These are phyloP conservation scores for Mastomys coucha DNA, from an alignment of 2,113 vertebrate species.

Conservation along the genomic window DNA sequence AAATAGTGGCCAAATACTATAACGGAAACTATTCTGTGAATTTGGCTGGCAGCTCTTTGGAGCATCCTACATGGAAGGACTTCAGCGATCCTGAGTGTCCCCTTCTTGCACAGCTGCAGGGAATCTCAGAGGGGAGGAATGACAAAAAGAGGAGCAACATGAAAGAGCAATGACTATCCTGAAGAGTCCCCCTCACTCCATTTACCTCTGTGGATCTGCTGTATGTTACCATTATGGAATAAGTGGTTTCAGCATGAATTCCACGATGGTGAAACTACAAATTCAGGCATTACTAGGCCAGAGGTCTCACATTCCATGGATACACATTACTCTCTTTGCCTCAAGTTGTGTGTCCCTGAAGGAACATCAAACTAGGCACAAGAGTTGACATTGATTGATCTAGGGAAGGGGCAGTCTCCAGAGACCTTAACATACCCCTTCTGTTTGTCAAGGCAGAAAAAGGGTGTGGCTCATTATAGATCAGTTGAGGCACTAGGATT, in stretches of 20 bases:
- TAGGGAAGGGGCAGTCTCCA: neutral
- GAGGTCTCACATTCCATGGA: neutral
- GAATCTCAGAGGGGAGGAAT: slow-evolving; percentile 31
- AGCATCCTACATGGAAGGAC: neutral
- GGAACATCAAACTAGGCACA: neutral
- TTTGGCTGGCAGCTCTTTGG: slow-evolving; percentile 19
- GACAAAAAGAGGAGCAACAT: neutral
- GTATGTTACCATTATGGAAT: neutral
- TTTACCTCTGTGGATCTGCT: slow-evolving; percentile 25
- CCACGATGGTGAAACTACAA: neutral
- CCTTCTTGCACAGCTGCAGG: slow-evolving; percentile 73
- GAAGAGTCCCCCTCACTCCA: slow-evolving; percentile 19
- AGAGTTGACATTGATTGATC: neutral
- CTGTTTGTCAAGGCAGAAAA: neutral
- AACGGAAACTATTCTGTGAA: neutral
- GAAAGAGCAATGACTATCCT: neutral
- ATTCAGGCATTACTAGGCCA: neutral
- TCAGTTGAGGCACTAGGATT: neutral
- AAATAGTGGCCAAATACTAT: slow-evolving; percentile 53
- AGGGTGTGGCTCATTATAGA: neutral
- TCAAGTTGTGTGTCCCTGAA: neutral
- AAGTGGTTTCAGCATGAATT: neutral
- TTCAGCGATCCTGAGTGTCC: slow-evolving; percentile 55
- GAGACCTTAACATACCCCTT: neutral
- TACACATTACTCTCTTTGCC: slow-evolving; percentile 25